A percentile compares a stretch with the other conserved stretches of the same genome.
Conservation (phyloP, 2,888 invertebrate genomes). For the Melanostoma mellinum region DNA sequence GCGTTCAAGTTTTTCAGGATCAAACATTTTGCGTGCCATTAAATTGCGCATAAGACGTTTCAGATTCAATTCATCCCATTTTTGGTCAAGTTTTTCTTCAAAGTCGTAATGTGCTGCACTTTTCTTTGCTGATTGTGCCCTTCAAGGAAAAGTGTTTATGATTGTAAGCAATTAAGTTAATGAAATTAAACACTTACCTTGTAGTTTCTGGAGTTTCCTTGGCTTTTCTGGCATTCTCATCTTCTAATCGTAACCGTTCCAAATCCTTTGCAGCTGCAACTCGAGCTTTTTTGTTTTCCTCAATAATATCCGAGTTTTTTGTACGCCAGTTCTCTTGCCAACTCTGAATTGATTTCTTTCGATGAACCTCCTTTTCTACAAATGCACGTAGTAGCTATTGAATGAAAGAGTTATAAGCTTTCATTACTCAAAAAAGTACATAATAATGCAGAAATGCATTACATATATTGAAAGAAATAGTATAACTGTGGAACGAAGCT, state of each 20-base stretch:
- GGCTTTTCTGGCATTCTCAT: slow-evolving; percentile 76
- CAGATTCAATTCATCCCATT: slow-evolving; percentile 86
- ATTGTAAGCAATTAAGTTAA: background rate
- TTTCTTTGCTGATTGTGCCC: slow-evolving; percentile 74
- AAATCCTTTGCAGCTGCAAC: slow-evolving; percentile 83
- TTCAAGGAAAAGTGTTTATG: background rate
- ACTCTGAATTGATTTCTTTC: slow-evolving; percentile 77
- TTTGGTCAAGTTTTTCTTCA: slow-evolving; percentile 82
- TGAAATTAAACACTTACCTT: slow-evolving; percentile 54
- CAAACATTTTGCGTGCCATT: slow-evolving; percentile 81
- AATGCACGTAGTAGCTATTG: slow-evolving; percentile 81
- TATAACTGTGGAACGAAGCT: no score
- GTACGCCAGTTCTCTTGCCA: slow-evolving; percentile 86
- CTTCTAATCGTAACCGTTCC: slow-evolving; percentile 79
- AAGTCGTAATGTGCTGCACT: slow-evolving; percentile 73
- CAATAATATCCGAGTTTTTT: slow-evolving; percentile 79
- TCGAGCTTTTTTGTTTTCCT: slow-evolving; percentile 80
- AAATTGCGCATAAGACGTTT: slow-evolving; percentile 83
- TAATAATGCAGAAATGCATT: no score
- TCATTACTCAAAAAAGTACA: no score
- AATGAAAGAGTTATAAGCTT: slow-evolving; percentile 34
- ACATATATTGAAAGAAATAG: no score
- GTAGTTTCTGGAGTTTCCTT: slow-evolving; percentile 64
- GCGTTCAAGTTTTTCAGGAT: slow-evolving; percentile 82
- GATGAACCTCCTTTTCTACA: slow-evolving; percentile 82